Evolutionary conservation across 2,113 vertebrate species (phyloP).

Genomic region (Nestor notabilis): DNA sequence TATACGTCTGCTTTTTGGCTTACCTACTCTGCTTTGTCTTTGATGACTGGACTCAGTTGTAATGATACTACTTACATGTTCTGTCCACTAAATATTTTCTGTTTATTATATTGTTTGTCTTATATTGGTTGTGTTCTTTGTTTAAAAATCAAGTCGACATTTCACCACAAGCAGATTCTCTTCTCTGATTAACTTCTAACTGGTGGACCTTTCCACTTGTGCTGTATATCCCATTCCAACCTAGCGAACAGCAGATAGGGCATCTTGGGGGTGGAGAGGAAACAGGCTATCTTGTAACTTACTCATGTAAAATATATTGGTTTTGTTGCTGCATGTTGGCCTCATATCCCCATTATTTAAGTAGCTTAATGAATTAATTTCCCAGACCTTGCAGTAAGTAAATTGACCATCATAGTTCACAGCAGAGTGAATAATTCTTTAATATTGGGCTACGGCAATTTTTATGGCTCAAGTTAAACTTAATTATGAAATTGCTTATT

Average conservation of each 20-base stretch:
- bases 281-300: neutral
- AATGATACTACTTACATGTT: neutral
- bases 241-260: neutral
- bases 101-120: neutral
- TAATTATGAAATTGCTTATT: slow-evolving; percentile 27
- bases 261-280: neutral
- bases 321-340: neutral
- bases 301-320: neutral
- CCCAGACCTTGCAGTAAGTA: slow-evolving; percentile 24
- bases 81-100: neutral
- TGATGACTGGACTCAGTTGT: neutral
- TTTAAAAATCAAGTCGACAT: neutral
- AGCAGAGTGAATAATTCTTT: slow-evolving; percentile 14
- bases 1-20: fast-evolving
- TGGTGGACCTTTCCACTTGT: neutral
- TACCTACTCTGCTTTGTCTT: neutral
- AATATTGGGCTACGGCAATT: neutral
- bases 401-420: slow-evolving; percentile 31
- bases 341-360: neutral
- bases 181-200: neutral
- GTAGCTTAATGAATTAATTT: slow-evolving; percentile 45
- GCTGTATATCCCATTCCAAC: neutral
- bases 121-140: neutral
- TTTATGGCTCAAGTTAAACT: slow-evolving; percentile 22
- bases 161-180: neutral